phyloP scores from a whole-genome alignment of 1,140 invertebrate genomes.

The Drosophila kikkawai region DNA sequence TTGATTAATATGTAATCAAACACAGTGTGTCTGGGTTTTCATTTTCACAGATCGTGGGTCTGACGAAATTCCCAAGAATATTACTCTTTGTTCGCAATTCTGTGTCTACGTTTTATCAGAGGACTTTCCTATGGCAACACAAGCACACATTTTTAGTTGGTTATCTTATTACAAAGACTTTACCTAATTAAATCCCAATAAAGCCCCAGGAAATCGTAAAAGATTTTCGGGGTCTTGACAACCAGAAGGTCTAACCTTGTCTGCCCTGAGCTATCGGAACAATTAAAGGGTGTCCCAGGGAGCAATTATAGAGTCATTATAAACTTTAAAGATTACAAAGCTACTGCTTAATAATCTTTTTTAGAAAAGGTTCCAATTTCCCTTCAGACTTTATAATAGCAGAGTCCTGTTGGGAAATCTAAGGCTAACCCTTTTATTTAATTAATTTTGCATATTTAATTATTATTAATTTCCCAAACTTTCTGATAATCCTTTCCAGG shows the following conservation, averaged over 20 bases:
- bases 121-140: conserved; percentile 7
- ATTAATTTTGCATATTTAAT: not conserved
- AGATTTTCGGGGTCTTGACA: conserved; percentile 14
- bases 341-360: no score
- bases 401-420: no score
- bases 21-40: conserved; percentile 5
- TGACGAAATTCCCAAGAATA: conserved; percentile 28
- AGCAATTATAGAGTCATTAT: conserved; percentile 17
- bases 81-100: conserved; percentile 7
- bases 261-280: conserved; percentile 6
- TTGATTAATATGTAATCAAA: conserved; percentile 28
- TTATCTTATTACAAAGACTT: conserved; percentile 26
- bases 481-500: conserved; percentile 62
- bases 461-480: not conserved
- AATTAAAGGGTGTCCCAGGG: conserved; percentile 18
- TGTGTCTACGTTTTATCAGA: conserved; percentile 15
- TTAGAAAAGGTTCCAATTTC: no score
- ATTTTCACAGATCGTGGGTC: conserved; percentile 21
- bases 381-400: no score
- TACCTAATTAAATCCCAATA: conserved; percentile 9
- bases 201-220: conserved; percentile 23
- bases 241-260: conserved; percentile 8
- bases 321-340: not conserved
- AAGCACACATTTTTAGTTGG: not conserved
- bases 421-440: not conserved